These are phyloP conservation scores for Pandemis cinnamomeana DNA, from an alignment of 2,888 invertebrate species.

Conservation along the genomic window DNA sequence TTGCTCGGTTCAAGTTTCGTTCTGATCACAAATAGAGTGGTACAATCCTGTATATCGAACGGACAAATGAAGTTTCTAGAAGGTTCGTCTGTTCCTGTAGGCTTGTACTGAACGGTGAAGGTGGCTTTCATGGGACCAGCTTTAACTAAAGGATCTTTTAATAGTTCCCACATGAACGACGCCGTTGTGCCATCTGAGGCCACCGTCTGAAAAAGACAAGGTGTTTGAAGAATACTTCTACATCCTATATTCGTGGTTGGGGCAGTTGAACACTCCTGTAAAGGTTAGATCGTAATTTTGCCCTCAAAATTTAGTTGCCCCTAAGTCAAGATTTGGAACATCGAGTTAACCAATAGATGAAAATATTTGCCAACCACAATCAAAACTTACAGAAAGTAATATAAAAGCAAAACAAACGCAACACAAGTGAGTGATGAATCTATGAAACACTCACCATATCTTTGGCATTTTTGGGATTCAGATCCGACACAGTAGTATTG, in stretches of 20 bases:
- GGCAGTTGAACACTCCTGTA: too few relatives aligned
- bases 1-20: conserved; percentile 91
- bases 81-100: conserved; percentile 61
- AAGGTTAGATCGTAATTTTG: too few relatives aligned
- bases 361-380: too few relatives aligned
- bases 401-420: too few relatives aligned
- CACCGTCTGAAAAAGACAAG: conserved; percentile 70
- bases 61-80: conserved; percentile 86
- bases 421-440: not conserved
- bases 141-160: conserved; percentile 85
- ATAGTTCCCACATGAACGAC: conserved; percentile 93
- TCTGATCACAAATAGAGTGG: conserved; percentile 92
- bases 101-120: conserved; percentile 71
- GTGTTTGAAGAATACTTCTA: not conserved
- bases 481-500: conserved; percentile 85
- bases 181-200: conserved; percentile 90
- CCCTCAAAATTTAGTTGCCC: too few relatives aligned
- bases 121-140: conserved; percentile 80
- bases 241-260: too few relatives aligned
- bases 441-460: conserved; percentile 77
- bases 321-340: too few relatives aligned
- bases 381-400: too few relatives aligned
- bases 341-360: too few relatives aligned
- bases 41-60: conserved; percentile 92
- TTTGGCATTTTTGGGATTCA: conserved; percentile 86